Percentiles rank a stretch among this genome's conserved stretches.
Conservation (phyloP, 1,140 invertebrate genomes). For the Chymomyza costata region DNA sequence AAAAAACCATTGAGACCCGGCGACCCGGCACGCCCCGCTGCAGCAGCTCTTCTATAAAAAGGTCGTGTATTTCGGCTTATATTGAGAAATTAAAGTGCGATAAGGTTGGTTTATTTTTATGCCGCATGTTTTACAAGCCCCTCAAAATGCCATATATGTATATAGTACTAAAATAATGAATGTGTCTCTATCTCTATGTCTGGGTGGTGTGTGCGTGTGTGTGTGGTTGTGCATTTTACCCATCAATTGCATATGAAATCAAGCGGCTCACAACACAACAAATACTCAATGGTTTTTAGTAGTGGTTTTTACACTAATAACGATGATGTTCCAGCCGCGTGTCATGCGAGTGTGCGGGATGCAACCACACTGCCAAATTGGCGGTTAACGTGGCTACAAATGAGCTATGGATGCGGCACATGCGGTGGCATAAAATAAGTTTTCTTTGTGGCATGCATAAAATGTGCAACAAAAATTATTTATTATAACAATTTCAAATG, state of each 20-base stretch:
- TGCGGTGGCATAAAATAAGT: constrained; percentile 51
- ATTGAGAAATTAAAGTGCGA: constrained; percentile 60
- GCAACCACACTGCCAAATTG: constrained; percentile 50
- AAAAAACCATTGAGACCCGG: constrained; percentile 33
- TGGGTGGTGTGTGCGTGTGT: not conserved
- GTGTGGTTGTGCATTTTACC: not conserved
- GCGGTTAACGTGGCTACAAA: constrained; percentile 64
- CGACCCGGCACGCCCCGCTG: too few relatives aligned
- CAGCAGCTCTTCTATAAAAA: too few relatives aligned
- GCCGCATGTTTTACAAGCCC: constrained; percentile 32
- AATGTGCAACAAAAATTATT: too few relatives aligned
- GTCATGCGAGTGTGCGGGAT: constrained; percentile 16
- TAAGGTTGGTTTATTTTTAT: constrained; percentile 55
- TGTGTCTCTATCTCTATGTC: too few relatives aligned
- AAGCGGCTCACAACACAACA: constrained; percentile 6
- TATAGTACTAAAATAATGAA: too few relatives aligned
- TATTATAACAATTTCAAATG: too few relatives aligned
- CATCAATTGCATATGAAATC: constrained; percentile 15
- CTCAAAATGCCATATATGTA: constrained; percentile 27
- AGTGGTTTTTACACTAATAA: constrained; percentile 14
- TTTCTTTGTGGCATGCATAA: constrained; percentile 52
- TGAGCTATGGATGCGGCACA: constrained; percentile 41
- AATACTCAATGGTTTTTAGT: constrained; percentile 11
- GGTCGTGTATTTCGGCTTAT: not conserved
- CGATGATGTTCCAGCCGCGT: constrained; percentile 10